Base-by-base conservation (phyloP, 2,888 invertebrate genomes). In the Lycia hirtaria region DNA sequence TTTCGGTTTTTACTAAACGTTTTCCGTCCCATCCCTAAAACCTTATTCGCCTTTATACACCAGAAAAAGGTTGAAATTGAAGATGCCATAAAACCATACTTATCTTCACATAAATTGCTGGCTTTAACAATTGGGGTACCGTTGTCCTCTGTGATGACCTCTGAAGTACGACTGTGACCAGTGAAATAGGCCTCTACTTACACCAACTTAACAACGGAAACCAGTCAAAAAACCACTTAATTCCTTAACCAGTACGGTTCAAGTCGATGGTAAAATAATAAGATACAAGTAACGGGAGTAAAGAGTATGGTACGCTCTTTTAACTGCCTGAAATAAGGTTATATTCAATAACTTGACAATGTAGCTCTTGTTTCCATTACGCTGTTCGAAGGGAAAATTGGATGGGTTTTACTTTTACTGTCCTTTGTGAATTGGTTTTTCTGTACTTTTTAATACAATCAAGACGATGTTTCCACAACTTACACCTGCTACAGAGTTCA, bases 101-200 rank as follows among this genome's bases (percentile, higher is more conserved):
- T 77, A 75, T 72, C 72, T 70, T 66, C 73, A 65, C 75, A 80
- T 81, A 81, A 81, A 81, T 78, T 72, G 72, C 75, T 73, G 56
- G 56, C 64, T 79, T 75, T 80, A 78, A 76, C 81, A 78, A 76
- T 80, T 74, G 72, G 66, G 67, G 64, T 65, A 58, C 65, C 67
- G 63, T 70, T 72, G 75, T 74, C 74, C 76, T 67, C 66, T 65
- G 58, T 65, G 63, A 75, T 67, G 77, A 76, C 75, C 71, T 71
- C 56, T 74, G 64, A 73, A 77, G 75, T 64, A 72, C 72, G 68
- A 73, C 68, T 64, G 50, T 44, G 59, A 58, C 66, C 68, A 60
- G 56, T 43, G 45, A 60, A 65, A 63, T 58, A 56, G 48, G 44
- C 44, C 40, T 15, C 9, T 10, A 20, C 30, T 26, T 59, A 47